These are phyloP conservation scores for Acrocephalus scirpaceus DNA, from an alignment of 2,797 vertebrate genomes.

Conservation along the genomic window DNA sequence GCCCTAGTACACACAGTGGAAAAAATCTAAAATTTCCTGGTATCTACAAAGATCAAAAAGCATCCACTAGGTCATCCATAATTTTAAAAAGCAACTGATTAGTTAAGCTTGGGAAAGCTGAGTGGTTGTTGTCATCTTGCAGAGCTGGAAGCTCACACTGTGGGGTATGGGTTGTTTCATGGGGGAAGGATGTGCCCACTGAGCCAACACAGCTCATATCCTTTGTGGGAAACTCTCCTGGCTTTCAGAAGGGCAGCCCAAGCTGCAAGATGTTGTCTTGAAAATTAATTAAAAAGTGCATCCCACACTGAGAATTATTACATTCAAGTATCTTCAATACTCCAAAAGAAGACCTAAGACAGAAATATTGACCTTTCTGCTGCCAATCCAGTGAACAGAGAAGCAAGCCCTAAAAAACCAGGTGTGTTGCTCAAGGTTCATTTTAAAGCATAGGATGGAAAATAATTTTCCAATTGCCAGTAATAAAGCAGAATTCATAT, in stretches of 20 bases:
- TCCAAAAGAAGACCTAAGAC: background rate
- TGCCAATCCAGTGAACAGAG: background rate
- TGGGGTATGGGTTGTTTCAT: rapidly evolving
- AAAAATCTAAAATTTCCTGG: conserved; percentile 18
- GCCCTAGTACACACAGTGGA: background rate
- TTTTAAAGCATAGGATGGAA: background rate
- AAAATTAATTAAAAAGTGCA: background rate
- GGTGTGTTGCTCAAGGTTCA: background rate
- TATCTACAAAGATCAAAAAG: conserved; percentile 32
- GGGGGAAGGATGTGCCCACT: background rate
- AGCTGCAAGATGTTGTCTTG: background rate
- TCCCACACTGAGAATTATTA: background rate
- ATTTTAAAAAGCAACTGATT: conserved; percentile 38
- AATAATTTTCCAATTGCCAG: background rate
- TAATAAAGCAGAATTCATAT: background rate
- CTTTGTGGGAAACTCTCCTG: background rate
- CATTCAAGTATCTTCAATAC: background rate
- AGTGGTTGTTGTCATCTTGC: background rate
- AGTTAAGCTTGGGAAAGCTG: conserved; percentile 54
- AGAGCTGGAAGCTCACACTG: background rate
- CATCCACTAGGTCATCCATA: conserved; percentile 4
- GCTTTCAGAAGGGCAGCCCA: background rate
- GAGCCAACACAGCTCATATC: background rate
- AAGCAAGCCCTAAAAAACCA: background rate
- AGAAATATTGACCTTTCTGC: background rate